These are phyloP conservation scores for Hemicentrotus pulcherrimus DNA, from an alignment of 35 echinoderm and acorn worm genomes.

Conservation along the genomic window DNA sequence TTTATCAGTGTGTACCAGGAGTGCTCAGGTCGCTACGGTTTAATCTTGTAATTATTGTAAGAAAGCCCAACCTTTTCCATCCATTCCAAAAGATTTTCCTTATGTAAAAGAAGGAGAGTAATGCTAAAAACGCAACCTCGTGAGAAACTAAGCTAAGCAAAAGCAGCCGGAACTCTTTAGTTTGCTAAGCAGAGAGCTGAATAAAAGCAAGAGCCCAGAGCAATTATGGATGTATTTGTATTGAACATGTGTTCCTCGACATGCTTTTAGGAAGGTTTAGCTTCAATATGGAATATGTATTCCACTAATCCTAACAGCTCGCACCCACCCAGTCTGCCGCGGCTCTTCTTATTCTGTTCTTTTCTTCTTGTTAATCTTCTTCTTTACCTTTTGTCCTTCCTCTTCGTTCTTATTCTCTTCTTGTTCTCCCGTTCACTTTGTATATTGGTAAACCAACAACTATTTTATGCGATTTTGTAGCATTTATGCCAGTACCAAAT, in stretches of 20 bases:
- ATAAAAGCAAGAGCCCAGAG: background rate
- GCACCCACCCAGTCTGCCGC: background rate
- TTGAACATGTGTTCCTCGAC: background rate
- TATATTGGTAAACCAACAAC: too few relatives aligned
- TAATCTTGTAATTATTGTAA: background rate
- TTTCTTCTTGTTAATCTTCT: too few relatives aligned
- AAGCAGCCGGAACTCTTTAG: background rate
- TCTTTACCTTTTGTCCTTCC: too few relatives aligned
- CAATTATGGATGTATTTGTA: background rate
- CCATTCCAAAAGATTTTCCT: background rate
- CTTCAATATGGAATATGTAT: background rate
- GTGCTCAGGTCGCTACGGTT: too few relatives aligned
- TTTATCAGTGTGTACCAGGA: too few relatives aligned
- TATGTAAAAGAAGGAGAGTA: background rate
- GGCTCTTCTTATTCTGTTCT: background rate
- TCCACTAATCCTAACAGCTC: background rate
- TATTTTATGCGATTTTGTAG: too few relatives aligned
- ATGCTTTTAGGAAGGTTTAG: constrained; percentile 3
- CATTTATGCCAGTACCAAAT: too few relatives aligned
- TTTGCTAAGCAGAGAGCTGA: background rate
- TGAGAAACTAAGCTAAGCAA: background rate
- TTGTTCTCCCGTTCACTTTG: too few relatives aligned
- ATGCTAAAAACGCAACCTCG: background rate
- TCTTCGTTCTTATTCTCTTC: too few relatives aligned
- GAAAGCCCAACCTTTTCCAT: background rate